These are phyloP conservation scores for Mycetomoellerius zeteki DNA, from an alignment of 1,140 invertebrate genomes.

Conservation along the genomic window DNA sequence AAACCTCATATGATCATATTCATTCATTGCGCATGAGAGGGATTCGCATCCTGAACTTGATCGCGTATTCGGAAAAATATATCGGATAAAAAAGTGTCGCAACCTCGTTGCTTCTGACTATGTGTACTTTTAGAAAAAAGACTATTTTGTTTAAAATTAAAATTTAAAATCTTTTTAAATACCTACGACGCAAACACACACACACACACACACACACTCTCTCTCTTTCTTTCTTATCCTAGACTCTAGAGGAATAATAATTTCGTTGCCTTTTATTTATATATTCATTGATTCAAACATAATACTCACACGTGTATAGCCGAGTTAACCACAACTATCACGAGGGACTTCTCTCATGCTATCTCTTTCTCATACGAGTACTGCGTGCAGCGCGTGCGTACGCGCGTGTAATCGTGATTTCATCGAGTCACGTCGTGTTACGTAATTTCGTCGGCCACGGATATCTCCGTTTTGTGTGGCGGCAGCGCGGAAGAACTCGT, in stretches of 20 bases:
- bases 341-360: background rate
- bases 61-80: too few relatives aligned
- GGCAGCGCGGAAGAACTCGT: conserved; percentile 28
- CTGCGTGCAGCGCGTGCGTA: background rate
- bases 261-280: background rate
- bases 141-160: conserved; percentile 1
- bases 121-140: too few relatives aligned
- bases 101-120: too few relatives aligned
- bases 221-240: background rate
- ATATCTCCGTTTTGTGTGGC: conserved; percentile 46
- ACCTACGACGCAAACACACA: background rate
- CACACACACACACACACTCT: background rate
- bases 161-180: background rate
- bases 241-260: background rate
- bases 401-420: conserved; percentile 52
- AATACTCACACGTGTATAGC: background rate
- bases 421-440: conserved; percentile 57
- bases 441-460: conserved; percentile 51
- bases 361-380: background rate
- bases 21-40: too few relatives aligned
- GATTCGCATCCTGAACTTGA: too few relatives aligned
- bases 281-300: conserved; percentile 13
- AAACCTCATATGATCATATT: too few relatives aligned
- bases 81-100: too few relatives aligned
- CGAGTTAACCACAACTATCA: background rate